These are phyloP conservation scores for Eupithecia dodoneata DNA, from an alignment of 2,888 invertebrate genomes.

Conservation along the genomic window DNA sequence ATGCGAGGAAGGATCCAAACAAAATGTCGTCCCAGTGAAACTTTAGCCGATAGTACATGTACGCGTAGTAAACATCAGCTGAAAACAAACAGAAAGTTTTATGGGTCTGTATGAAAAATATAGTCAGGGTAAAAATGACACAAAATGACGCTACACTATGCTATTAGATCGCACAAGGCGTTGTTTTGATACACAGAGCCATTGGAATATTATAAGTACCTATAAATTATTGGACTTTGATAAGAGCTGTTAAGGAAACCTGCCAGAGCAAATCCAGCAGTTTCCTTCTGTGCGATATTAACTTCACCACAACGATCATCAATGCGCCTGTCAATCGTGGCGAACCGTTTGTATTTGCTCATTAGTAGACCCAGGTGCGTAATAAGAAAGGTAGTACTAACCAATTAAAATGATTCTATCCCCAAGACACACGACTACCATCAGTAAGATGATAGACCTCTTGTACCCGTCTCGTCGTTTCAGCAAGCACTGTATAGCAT, in stretches of 20 bases:
- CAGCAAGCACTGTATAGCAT: slow-evolving; percentile 83
- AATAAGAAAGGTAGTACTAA: slow-evolving; percentile 38
- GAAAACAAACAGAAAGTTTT: slow-evolving; percentile 45
- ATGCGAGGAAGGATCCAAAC: slow-evolving; percentile 77
- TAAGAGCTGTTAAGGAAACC: too few species aligned
- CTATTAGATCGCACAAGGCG: neutral
- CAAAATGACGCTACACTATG: neutral
- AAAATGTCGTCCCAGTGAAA: slow-evolving; percentile 78
- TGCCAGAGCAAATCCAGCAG: too few species aligned
- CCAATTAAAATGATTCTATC: slow-evolving; percentile 75
- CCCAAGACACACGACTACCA: slow-evolving; percentile 85
- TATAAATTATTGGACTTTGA: neutral
- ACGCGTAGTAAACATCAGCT: slow-evolving; percentile 76
- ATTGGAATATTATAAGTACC: neutral
- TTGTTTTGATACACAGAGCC: neutral
- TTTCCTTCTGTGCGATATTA: too few species aligned
- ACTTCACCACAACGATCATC: too few species aligned
- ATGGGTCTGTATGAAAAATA: neutral
- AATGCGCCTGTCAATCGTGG: too few species aligned
- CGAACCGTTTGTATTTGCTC: too few species aligned
- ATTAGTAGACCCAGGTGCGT: too few species aligned
- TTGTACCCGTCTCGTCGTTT: slow-evolving; percentile 86
- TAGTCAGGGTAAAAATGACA: too few species aligned
- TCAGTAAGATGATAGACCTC: slow-evolving; percentile 85
- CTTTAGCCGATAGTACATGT: slow-evolving; percentile 78